A percentile compares a stretch with the other conserved stretches of the same genome.
Conservation (phyloP, 2,888 invertebrate species). For the Calameuta idolon region DNA sequence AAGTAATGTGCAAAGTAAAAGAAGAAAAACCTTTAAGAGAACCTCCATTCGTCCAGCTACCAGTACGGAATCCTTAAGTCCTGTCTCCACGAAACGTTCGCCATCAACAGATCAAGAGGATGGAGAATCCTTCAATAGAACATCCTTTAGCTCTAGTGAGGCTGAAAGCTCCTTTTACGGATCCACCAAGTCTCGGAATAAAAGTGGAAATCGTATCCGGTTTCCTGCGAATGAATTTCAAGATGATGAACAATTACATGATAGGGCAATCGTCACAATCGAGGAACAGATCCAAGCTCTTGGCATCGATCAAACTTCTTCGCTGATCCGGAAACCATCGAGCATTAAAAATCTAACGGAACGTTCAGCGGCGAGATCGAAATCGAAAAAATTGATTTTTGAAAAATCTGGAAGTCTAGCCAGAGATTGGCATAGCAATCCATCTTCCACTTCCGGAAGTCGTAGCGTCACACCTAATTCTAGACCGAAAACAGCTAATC, state of each 20-base stretch:
- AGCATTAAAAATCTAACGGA: background rate
- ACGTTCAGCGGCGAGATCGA: background rate
- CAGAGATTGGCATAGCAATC: slow-evolving; percentile 8
- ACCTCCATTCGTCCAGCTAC: background rate
- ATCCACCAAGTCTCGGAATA: slow-evolving; percentile 32
- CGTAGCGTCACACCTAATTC: slow-evolving; percentile 9
- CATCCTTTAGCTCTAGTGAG: slow-evolving; percentile 42
- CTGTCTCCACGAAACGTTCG: slow-evolving; percentile 6
- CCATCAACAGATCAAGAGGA: slow-evolving; percentile 29
- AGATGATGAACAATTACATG: background rate
- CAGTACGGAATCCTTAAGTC: slow-evolving; percentile 22
- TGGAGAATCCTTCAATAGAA: slow-evolving; percentile 30
- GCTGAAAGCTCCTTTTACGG: slow-evolving; percentile 33
- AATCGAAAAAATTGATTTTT: background rate
- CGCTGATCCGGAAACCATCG: background rate
- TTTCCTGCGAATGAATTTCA: background rate
- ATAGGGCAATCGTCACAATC: background rate
- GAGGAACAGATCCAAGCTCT: background rate
- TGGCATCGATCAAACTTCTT: background rate
- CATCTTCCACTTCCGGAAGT: slow-evolving; percentile 12
- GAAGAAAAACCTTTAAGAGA: background rate
- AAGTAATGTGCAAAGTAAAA: background rate
- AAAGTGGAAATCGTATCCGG: slow-evolving; percentile 13
- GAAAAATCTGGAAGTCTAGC: background rate
- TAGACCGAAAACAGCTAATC: slow-evolving; percentile 18